phyloP scores from a whole-genome alignment of 2,113 vertebrate species.

The Probosciger aterrimus region DNA sequence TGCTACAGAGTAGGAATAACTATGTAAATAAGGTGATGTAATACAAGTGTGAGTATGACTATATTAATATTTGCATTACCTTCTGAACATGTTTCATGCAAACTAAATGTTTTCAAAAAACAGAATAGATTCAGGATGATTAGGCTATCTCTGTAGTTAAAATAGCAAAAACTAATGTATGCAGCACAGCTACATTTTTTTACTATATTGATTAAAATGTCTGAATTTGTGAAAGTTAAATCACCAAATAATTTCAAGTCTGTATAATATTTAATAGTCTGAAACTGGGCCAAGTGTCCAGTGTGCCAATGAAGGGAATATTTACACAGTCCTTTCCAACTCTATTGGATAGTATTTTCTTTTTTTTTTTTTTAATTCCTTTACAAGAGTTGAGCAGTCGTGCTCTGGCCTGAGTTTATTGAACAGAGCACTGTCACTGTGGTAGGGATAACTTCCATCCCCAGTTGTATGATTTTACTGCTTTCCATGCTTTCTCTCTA shows the following conservation, averaged over 20 bases:
- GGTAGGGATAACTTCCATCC: neutral
- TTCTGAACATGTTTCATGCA: neutral
- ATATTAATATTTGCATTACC: neutral
- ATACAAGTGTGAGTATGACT: neutral
- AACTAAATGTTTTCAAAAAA: neutral
- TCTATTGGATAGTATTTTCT: neutral
- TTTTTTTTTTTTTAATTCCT: neutral
- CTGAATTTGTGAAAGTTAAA: neutral
- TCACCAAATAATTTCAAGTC: neutral
- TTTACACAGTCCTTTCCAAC: neutral
- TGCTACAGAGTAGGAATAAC: neutral
- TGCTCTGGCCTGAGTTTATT: neutral
- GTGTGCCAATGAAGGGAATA: neutral
- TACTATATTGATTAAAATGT: neutral
- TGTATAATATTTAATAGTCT: slow-evolving; percentile 29
- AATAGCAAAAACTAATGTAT: neutral
- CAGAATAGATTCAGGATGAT: neutral
- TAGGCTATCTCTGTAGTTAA: neutral
- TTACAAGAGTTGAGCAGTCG: neutral
- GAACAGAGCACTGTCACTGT: neutral
- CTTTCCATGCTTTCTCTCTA: neutral
- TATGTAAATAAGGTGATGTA: neutral
- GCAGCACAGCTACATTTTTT: neutral
- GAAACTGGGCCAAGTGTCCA: neutral
- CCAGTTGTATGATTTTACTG: neutral